Base-by-base conservation (phyloP, 2,888 invertebrate species). In the Lepidocyrtinus sp. region DNA sequence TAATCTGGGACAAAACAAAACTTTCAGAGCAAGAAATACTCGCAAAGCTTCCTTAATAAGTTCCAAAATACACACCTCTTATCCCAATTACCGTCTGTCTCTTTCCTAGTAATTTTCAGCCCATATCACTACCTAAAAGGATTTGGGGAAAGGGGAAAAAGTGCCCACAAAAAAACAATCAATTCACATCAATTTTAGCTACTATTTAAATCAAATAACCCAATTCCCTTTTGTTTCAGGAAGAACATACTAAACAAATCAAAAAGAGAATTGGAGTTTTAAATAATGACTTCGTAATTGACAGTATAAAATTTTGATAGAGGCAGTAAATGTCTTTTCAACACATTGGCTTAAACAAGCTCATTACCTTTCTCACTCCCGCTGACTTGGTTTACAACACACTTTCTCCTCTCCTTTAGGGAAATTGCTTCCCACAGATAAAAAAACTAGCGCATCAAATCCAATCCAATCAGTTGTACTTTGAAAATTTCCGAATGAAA, bases 291-390 rank as follows among this genome's bases (percentile, higher is more conserved):
- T 59, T 21, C 59, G 19, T 59, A 55, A 27, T 70, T 36, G 72
- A 45, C 15, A 19, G 64, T 9, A 62, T 36, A 9, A 65, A 27
- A 27, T 36, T 26, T 22, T 1, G 71, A 65, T 63, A 9, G 55
- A 62, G 63, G 62, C 62, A 69, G 62, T 75, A 69, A 69, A 75
- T 75, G 74, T 59, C 67, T 63, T 55, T 61, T 67, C 62, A 61
- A 75, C 65, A 74, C 62, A 45, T 59, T 21, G 25, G 61, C 12
- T 45, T 36, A 45, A 27, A 72, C 62, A 65, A 67, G 65, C 67
- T 61, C 65, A 74, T 65, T 75, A 67, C 67, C 61, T 67, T 75
- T 75, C 67, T 67, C 67, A 61, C 61, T 55, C 74, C 67, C 59
- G 59, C 74, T 75, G 67, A 75, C 59, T 67, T 75, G 55, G 25